Percentiles rank a stretch among this genome's conserved stretches.
These are phyloP conservation scores for Sclerurus mexicanus DNA, from an alignment of 2,113 vertebrate species.

Conservation along the genomic window DNA sequence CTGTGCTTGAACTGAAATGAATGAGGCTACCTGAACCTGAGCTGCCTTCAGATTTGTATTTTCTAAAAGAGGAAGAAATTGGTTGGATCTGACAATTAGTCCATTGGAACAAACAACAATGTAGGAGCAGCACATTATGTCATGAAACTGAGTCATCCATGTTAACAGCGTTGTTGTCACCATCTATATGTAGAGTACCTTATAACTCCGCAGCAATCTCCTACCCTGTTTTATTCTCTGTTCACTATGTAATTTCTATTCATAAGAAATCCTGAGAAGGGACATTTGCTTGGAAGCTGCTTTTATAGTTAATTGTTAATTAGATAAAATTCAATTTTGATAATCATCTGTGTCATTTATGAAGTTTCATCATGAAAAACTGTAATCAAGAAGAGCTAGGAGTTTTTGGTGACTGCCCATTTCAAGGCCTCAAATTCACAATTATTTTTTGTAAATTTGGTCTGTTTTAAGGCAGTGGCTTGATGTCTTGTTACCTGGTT, in stretches of 20 bases:
- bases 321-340: constrained; percentile 35
- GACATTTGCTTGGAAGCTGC: neutral
- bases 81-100: neutral
- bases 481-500: constrained; percentile 3
- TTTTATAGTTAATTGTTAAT: constrained; percentile 50
- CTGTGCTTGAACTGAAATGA: neutral
- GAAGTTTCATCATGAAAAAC: constrained; percentile 42
- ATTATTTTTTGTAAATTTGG: neutral
- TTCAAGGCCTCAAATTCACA: neutral
- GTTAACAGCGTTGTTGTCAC: neutral
- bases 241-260: neutral
- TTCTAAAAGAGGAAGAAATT: neutral
- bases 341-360: constrained; percentile 22
- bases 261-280: neutral
- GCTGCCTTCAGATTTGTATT: neutral
- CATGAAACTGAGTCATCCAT: neutral
- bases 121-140: neutral
- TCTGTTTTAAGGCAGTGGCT: neutral
- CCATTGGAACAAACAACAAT: neutral
- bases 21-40: neutral
- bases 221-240: neutral
- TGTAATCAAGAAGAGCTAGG: constrained; percentile 33
- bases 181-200: neutral
- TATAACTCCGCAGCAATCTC: neutral
- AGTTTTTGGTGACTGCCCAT: neutral